Conservation (phyloP, 2,888 invertebrate species). For the Sesia apiformis region DNA sequence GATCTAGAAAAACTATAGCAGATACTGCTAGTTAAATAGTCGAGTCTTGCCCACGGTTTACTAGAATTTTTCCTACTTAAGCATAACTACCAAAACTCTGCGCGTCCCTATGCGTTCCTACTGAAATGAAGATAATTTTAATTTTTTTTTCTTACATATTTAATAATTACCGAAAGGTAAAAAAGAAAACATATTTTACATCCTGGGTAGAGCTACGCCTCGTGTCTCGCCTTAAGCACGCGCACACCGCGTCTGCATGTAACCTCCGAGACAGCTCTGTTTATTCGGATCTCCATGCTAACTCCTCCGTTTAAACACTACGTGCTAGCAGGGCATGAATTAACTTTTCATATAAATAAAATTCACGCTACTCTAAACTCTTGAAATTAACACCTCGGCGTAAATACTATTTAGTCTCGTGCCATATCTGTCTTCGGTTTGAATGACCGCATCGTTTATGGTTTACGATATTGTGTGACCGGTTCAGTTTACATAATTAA, state of each 20-base stretch:
- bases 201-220: too few relatives aligned
- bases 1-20: too few relatives aligned
- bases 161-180: too few relatives aligned
- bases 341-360: constrained; percentile 75
- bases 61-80: too few relatives aligned
- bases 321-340: constrained; percentile 68
- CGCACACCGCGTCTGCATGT: constrained; percentile 24
- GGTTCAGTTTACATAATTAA: constrained; percentile 7
- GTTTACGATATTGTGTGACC: constrained; percentile 21
- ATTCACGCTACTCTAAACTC: constrained; percentile 73
- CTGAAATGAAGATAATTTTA: too few relatives aligned
- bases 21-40: too few relatives aligned
- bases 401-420: constrained; percentile 66
- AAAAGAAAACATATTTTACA: too few relatives aligned
- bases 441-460: constrained; percentile 31
- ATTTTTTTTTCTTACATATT: too few relatives aligned
- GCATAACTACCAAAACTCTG: too few relatives aligned
- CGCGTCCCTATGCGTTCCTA: too few relatives aligned
- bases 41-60: too few relatives aligned
- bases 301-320: constrained; percentile 71
- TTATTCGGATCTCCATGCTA: constrained; percentile 68
- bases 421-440: constrained; percentile 37
- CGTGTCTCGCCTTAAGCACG: constrained; percentile 10
- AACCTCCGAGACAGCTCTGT: constrained; percentile 38
- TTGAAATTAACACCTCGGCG: constrained; percentile 73